Percentiles rank a stretch among this genome's conserved stretches.
phyloP scores from a whole-genome alignment of 2,113 vertebrate genomes.

The Ginglymostoma cirratum region DNA sequence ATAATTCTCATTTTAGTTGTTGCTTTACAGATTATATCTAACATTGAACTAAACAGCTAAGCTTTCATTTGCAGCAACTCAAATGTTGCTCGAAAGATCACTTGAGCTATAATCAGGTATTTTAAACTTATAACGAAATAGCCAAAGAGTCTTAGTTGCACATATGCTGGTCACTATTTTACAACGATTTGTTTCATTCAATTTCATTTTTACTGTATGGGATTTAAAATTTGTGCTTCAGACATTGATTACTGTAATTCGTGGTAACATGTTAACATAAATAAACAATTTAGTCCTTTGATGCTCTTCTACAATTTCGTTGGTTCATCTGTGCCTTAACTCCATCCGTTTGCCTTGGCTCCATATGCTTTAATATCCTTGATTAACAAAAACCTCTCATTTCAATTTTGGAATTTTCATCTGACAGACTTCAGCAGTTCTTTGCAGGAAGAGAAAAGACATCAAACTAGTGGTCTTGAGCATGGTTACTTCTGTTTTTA shows the following conservation, averaged over 20 bases:
- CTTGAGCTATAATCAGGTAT: neutral
- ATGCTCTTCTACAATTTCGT: neutral
- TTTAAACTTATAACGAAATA: neutral
- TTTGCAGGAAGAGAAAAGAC: neutral
- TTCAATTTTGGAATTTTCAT: neutral
- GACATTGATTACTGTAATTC: neutral
- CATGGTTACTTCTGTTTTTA: neutral
- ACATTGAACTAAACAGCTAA: neutral
- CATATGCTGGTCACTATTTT: neutral
- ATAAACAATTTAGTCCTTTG: neutral
- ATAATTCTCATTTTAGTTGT: neutral
- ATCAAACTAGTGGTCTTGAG: neutral
- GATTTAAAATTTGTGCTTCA: neutral
- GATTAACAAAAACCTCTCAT: neutral
- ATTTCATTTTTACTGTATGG: neutral
- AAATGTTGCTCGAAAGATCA: neutral
- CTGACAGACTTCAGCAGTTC: neutral
- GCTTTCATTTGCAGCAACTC: neutral
- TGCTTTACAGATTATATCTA: neutral
- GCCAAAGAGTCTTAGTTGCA: neutral
- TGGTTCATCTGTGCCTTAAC: neutral
- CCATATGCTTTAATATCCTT: neutral
- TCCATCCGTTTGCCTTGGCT: neutral
- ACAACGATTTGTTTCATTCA: no score
- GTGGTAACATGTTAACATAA: neutral